Conservation (phyloP, 2,888 invertebrate species). For the Tachystola acroxantha region DNA sequence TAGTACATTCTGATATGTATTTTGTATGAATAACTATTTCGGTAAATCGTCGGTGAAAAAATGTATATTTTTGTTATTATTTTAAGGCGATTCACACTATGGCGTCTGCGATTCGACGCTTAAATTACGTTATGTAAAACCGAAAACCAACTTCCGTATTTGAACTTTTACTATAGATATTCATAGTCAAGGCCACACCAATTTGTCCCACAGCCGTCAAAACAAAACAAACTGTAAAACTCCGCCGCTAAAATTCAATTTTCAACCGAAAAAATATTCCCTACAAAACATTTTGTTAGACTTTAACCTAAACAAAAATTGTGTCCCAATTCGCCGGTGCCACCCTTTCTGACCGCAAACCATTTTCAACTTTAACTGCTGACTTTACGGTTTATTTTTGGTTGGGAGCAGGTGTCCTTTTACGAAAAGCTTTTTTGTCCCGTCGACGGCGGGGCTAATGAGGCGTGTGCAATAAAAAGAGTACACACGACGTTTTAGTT, state of each 20-base stretch:
- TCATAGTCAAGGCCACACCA: background rate
- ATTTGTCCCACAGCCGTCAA: too few species aligned
- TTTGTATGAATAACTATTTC: too few species aligned
- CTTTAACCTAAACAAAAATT: constrained; percentile 38
- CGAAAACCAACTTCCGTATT: too few species aligned
- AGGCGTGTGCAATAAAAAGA: constrained; percentile 48
- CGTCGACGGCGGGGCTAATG: constrained; percentile 39
- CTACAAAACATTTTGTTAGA: constrained; percentile 3
- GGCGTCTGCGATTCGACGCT: too few species aligned
- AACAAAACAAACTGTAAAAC: background rate
- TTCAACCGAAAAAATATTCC: background rate
- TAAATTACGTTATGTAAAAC: too few species aligned
- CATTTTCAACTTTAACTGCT: constrained; percentile 16
- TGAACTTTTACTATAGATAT: too few species aligned
- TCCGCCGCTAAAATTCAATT: background rate
- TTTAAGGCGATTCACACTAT: too few species aligned
- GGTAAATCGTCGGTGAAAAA: too few species aligned
- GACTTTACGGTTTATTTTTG: constrained; percentile 18
- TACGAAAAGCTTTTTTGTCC: constrained; percentile 37
- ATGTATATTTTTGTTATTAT: too few species aligned
- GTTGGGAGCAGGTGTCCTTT: constrained; percentile 26
- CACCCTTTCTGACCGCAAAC: constrained; percentile 4
- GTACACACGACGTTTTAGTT: constrained; percentile 30
- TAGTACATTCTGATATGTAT: too few species aligned
- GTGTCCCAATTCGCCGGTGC: constrained; percentile 35